Conservation (phyloP, 2,797 vertebrate species). For the Acestrorhynchus altus region DNA sequence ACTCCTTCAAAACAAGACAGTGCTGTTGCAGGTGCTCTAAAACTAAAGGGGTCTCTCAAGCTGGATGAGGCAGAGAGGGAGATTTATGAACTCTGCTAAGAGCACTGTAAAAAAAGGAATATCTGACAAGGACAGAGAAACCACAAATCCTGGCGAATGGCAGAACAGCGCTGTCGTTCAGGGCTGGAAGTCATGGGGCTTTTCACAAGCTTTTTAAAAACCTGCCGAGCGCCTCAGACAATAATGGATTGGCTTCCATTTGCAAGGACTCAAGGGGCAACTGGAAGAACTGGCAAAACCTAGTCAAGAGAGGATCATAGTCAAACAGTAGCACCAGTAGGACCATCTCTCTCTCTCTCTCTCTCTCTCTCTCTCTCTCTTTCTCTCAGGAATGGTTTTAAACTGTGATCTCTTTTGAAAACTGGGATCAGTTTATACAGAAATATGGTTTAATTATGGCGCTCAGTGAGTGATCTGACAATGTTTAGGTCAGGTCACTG, state of each 20-base stretch:
- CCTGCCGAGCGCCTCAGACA: constrained; percentile 5
- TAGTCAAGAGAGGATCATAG: not conserved
- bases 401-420: too few species aligned
- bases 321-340: not conserved
- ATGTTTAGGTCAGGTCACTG: too few species aligned
- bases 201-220: constrained; percentile 36
- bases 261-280: constrained; percentile 37
- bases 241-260: constrained; percentile 38
- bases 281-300: constrained; percentile 32
- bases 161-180: constrained; percentile 8
- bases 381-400: too few species aligned
- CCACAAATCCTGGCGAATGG: constrained; percentile 41
- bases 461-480: too few species aligned
- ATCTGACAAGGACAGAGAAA: constrained; percentile 43
- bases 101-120: not conserved
- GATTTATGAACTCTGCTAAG: constrained; percentile 47
- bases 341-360: not conserved
- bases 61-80: not conserved
- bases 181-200: constrained; percentile 3
- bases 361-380: too few species aligned
- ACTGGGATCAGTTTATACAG: too few species aligned
- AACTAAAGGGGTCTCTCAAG: constrained; percentile 19
- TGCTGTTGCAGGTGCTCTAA: constrained; percentile 32
- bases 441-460: too few species aligned
- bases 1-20: constrained; percentile 34